Base-by-base conservation (phyloP, 2,113 vertebrate genomes). In the Pachycephala philippinensis region DNA sequence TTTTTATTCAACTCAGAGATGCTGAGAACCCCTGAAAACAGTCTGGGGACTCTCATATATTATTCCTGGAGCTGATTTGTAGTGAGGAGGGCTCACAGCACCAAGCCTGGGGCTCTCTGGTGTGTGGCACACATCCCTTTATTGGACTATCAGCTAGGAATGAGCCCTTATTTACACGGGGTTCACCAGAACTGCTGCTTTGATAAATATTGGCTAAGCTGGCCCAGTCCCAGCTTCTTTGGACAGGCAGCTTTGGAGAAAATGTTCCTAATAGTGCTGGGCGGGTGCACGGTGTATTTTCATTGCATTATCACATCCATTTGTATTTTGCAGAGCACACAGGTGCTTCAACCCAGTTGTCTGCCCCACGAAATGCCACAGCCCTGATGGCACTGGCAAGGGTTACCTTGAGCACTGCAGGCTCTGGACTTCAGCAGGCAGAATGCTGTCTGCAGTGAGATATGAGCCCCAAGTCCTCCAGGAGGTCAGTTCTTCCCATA, bases 321-420 rank as follows among this genome's bases (percentile, higher is more conserved):
- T 24, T 35, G 21, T 84, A 7, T 69, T 80, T 86, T 84, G 40
- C 59, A 72, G 68, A 61, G 66, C 42, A 69, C 19, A 23, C 3
- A 56, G 11, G 45, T 19, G 40, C 28, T 83, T 76, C 40, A 53
- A 2, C 19, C 9, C 45, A 8, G 17, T 13, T 50, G 17, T 33
- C 28, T 56, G 66, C 49, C 1, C 1, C 5, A 18, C 28, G 66
- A 54, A 64, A 66, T 22, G 35, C 26, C 22, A 30, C 17, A 17
- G 52, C 13, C 37, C 35, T 33, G 16, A 40, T 33, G 40, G 47
- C 16, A 22, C 6, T 37, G 63, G 39, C 37, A 35, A 60, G 30
- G 0, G 0, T 37, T 18, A 20, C 45, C 35, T 50, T 6, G 27
- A 44, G 33, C 53, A 53, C 20, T 1, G 47, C 54, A 42, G 15